Evolutionary conservation across 2,113 vertebrate species (phyloP).

Genomic region (Tyto alba): DNA sequence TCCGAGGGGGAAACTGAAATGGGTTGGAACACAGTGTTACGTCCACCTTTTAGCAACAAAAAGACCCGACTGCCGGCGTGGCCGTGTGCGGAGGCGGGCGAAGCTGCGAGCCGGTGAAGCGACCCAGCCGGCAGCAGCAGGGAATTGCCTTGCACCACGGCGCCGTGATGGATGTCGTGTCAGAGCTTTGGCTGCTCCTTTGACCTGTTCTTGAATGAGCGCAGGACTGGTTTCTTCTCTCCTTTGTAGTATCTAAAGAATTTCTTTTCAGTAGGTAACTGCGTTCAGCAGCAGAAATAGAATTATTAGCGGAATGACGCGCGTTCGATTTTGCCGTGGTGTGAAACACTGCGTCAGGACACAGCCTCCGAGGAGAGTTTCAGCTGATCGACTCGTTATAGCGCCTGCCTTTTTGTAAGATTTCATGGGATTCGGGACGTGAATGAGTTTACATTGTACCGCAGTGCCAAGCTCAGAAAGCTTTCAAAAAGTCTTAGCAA

Average conservation of each 20-base stretch:
- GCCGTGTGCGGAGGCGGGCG: rapidly evolving
- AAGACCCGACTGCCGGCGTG: rapidly evolving
- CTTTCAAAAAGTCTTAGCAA: not conserved
- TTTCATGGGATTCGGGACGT: not conserved
- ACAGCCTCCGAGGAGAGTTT: not conserved
- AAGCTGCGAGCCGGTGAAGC: not conserved
- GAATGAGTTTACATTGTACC: not conserved
- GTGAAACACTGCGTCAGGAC: not conserved
- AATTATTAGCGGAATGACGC: constrained; percentile 39
- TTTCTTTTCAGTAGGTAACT: constrained; percentile 27
- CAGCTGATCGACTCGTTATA: not conserved
- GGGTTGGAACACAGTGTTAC: not conserved
- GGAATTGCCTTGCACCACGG: not conserved
- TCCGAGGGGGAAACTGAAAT: not conserved
- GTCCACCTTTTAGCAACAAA: rapidly evolving
- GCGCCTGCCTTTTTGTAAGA: not conserved
- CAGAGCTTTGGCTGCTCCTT: constrained; percentile 66
- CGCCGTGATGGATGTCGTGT: constrained; percentile 53
- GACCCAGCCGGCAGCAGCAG: not conserved
- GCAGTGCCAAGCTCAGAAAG: not conserved
- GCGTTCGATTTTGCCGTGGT: not conserved
- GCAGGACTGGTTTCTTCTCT: not conserved
- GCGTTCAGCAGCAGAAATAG: constrained; percentile 26
- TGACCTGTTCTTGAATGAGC: constrained; percentile 16
- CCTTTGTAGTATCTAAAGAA: not conserved